phyloP scores from a whole-genome alignment of 2,888 invertebrate genomes.

The Stictocephala bisonia region DNA sequence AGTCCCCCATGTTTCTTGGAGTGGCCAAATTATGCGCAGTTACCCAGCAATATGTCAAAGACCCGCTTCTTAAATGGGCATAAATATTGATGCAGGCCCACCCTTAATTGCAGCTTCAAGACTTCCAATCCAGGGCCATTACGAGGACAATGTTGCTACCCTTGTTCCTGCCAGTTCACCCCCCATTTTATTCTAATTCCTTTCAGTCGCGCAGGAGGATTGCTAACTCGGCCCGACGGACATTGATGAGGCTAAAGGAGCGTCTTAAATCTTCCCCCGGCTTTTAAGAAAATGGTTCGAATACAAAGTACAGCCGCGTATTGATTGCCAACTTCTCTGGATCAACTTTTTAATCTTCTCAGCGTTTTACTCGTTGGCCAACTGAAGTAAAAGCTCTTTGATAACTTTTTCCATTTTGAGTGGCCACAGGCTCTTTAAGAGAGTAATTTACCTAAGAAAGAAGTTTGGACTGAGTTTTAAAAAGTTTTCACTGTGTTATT shows the following conservation, averaged over 20 bases:
- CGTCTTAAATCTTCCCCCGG: slow-evolving; percentile 33
- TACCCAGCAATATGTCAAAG: slow-evolving; percentile 40
- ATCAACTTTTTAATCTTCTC: slow-evolving; percentile 34
- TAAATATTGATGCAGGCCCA: slow-evolving; percentile 34
- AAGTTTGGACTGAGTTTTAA: too few relatives aligned
- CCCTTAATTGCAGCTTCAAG: slow-evolving; percentile 20
- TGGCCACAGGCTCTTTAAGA: too few relatives aligned
- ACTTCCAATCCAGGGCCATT: slow-evolving; percentile 37
- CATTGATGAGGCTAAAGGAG: slow-evolving; percentile 44
- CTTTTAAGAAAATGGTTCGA: slow-evolving; percentile 17
- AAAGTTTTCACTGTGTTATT: too few relatives aligned
- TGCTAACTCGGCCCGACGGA: slow-evolving; percentile 45
- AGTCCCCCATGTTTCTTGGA: slow-evolving; percentile 9
- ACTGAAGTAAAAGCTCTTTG: too few relatives aligned
- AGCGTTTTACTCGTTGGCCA: too few relatives aligned
- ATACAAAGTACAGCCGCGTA: slow-evolving; percentile 14
- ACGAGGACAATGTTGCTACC: slow-evolving; percentile 38
- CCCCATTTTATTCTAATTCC: slow-evolving; percentile 50
- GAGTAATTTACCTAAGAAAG: too few relatives aligned
- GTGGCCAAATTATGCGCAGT: slow-evolving; percentile 33
- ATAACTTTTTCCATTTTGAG: too few relatives aligned
- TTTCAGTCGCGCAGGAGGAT: slow-evolving; percentile 37
- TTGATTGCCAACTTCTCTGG: not conserved
- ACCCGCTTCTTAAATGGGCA: slow-evolving; percentile 32
- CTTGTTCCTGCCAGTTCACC: slow-evolving; percentile 38